Conservation (phyloP, 2,113 vertebrate species). For the Ivindomyrus marchei region DNA sequence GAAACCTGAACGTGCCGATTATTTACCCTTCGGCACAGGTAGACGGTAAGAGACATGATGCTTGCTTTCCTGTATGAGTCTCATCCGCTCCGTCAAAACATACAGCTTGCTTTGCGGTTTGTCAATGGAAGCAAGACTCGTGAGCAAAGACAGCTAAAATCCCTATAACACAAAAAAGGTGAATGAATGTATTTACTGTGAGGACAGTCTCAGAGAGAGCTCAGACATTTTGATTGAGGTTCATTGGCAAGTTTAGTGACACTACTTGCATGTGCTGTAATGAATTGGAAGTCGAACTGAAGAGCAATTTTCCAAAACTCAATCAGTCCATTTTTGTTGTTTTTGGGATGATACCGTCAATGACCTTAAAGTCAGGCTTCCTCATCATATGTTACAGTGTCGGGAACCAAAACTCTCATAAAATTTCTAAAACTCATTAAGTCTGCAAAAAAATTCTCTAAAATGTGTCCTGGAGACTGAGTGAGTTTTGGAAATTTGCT, state of each 20-base stretch:
- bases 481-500: neutral
- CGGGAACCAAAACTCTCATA: neutral
- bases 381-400: neutral
- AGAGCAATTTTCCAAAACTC: neutral
- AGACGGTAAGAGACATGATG: neutral
- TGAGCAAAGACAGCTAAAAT: neutral
- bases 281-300: neutral
- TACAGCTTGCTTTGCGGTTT: neutral
- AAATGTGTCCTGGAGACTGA: neutral
- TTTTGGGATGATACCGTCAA: neutral
- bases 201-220: neutral
- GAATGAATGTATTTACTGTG: neutral
- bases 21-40: constrained; percentile 50
- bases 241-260: neutral
- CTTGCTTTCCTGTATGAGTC: neutral
- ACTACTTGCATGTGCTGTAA: neutral
- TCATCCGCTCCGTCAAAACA: neutral
- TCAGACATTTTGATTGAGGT: neutral
- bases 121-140: neutral
- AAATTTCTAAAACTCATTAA: neutral
- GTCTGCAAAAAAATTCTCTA: neutral
- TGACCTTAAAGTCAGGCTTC: neutral
- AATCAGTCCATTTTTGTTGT: neutral
- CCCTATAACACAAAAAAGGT: neutral
- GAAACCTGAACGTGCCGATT: constrained; percentile 60